Base-by-base conservation (phyloP, 2,888 invertebrate species). In the Euclidia mi region DNA sequence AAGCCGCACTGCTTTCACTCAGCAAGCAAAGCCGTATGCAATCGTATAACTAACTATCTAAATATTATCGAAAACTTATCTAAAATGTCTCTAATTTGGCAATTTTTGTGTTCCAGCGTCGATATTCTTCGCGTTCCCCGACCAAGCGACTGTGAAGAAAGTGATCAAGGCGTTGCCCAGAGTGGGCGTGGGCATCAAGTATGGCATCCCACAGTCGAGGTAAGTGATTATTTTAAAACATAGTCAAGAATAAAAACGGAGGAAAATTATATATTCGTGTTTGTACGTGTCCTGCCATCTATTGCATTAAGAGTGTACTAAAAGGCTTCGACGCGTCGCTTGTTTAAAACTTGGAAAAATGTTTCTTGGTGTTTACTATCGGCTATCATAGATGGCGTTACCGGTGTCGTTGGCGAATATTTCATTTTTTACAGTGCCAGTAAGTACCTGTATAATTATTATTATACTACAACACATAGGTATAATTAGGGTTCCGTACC, bases 161-260 rank as follows among this genome's bases (percentile, higher is more conserved):
- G 99, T 99, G 77, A 99, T 99, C 92, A 99, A 99, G 91, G 98
- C 98, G 1, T 95, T 99, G 78, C 99, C 99, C 0, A 95, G 99
- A 57, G 99, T 99, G 65, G 99, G 99, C 7, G 99, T 99, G 44
- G 99, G 99, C 82, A 99, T 99, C 94, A 99, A 99, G 93, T 99
- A 99, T 90, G 99, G 99, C 79, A 98, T 99, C 84, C 98, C 99
- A 47, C 99, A 99, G 95, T 99, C 99, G 65, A 97, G 98, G 98
- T 98, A 88, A 95, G 95, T 88, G 47, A 3, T 32, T 18, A 18
- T 1, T 1, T 12, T 18, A 17, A 20, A 1, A 34, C 12, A 17
- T 29, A 0, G 14, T 14, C 3, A 6, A 31, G 2, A 11, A 29
- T 7, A 44, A 20, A 12, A 32, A 15, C 15, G n/a, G n/a, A n/a